These are phyloP conservation scores for Tenthredo scrophulariae DNA, from an alignment of 2,888 invertebrate genomes.

Conservation along the genomic window DNA sequence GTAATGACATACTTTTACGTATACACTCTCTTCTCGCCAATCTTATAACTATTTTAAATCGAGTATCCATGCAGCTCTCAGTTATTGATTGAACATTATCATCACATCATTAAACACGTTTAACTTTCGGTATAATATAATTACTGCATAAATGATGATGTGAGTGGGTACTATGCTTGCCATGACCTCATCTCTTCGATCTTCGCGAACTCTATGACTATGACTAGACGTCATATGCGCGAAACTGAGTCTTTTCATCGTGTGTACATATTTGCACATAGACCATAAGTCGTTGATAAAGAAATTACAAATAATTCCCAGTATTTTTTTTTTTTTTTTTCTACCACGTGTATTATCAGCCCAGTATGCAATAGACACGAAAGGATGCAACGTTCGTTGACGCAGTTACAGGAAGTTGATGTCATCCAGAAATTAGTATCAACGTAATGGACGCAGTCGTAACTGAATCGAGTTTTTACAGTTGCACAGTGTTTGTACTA, in stretches of 20 bases:
- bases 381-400: neutral
- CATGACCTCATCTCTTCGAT: conserved; percentile 52
- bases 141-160: neutral
- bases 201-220: conserved; percentile 27
- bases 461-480: conserved; percentile 1
- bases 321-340: too few relatives aligned
- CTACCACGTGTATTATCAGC: neutral
- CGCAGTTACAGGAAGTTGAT: conserved; percentile 12
- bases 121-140: neutral
- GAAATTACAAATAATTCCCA: neutral
- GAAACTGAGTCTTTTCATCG: neutral
- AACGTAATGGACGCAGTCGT: neutral
- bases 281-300: neutral
- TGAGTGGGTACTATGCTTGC: neutral
- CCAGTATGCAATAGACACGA: neutral
- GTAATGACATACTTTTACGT: neutral
- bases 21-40: neutral
- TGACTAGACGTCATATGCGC: neutral
- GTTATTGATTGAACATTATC: neutral
- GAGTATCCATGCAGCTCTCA: neutral
- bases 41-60: neutral
- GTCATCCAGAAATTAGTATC: conserved; percentile 6
- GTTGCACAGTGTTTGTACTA: neutral
- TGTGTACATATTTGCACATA: neutral
- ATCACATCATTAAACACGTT: neutral